Evolutionary conservation across 2,113 vertebrate species (phyloP).

Genomic region (Lamprologus speciosus): DNA sequence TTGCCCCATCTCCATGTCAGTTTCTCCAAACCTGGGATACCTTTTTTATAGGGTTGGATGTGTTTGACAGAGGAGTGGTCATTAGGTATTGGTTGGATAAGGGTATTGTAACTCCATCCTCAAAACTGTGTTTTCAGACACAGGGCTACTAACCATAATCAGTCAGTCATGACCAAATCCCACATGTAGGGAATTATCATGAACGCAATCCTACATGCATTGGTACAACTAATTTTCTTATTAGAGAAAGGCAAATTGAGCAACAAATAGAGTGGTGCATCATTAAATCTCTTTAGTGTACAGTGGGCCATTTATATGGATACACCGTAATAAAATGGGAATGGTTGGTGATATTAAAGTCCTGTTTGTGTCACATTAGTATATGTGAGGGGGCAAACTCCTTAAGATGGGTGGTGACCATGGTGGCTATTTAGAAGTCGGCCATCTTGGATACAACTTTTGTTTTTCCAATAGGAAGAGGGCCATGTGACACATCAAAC

Average conservation of each 20-base stretch:
- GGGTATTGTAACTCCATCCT: neutral
- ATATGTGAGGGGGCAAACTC: neutral
- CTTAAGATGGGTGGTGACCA: neutral
- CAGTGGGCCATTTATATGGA: neutral
- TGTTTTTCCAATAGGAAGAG: too few relatives aligned
- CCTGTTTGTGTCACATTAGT: neutral
- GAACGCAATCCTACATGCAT: neutral
- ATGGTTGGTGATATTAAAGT: neutral
- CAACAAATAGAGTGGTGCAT: neutral
- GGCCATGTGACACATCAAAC: too few relatives aligned
- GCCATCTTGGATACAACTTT: neutral
- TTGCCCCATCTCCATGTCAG: neutral
- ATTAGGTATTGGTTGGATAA: neutral
- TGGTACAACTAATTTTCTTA: neutral
- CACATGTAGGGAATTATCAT: neutral
- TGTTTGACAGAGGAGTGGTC: neutral
- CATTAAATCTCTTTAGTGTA: neutral
- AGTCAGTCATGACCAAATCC: neutral
- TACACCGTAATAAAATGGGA: neutral
- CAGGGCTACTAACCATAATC: neutral
- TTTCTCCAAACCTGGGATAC: neutral
- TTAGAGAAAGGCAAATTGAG: neutral
- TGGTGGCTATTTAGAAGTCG: neutral
- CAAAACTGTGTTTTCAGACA: neutral
- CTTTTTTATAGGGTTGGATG: neutral